Evolutionary conservation across 2,888 invertebrate genomes (phyloP).

Genomic region (Hipparchia semele): DNA sequence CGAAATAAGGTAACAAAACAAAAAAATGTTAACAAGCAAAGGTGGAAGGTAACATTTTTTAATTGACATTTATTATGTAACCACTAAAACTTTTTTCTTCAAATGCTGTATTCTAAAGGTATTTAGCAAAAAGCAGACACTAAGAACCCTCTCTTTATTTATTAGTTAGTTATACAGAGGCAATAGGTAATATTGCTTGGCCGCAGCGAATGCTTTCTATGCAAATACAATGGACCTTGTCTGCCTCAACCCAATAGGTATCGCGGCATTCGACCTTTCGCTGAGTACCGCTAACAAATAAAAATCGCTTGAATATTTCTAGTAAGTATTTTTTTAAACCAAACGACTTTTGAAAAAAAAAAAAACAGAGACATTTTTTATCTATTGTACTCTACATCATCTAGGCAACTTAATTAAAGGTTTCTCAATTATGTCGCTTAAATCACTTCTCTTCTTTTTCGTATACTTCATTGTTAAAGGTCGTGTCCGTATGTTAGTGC

Average conservation of each 20-base stretch:
- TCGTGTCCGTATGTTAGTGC: too few species aligned
- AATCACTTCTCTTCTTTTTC: too few species aligned
- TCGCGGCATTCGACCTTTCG: conserved; percentile 37
- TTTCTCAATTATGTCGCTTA: too few species aligned
- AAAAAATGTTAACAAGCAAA: too few species aligned
- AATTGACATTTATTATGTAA: too few species aligned
- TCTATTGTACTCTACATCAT: too few species aligned
- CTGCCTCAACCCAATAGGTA: conserved; percentile 49
- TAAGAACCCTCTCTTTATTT: conserved; percentile 3
- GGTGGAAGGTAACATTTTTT: neutral
- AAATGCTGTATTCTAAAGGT: neutral
- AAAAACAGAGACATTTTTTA: too few species aligned
- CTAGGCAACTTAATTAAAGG: too few species aligned
- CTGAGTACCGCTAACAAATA: conserved; percentile 44
- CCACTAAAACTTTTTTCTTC: too few species aligned
- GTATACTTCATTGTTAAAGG: too few species aligned
- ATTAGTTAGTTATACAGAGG: neutral
- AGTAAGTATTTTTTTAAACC: neutral
- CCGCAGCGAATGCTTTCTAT: conserved; percentile 61
- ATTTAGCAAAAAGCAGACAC: neutral
- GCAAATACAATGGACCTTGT: conserved; percentile 75
- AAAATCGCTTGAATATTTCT: conserved; percentile 20
- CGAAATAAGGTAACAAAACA: too few species aligned
- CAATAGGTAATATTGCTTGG: conserved; percentile 53
- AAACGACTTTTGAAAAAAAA: too few species aligned